Conservation (phyloP, 2,888 invertebrate species). For the Cremastobaeus sp. region DNA sequence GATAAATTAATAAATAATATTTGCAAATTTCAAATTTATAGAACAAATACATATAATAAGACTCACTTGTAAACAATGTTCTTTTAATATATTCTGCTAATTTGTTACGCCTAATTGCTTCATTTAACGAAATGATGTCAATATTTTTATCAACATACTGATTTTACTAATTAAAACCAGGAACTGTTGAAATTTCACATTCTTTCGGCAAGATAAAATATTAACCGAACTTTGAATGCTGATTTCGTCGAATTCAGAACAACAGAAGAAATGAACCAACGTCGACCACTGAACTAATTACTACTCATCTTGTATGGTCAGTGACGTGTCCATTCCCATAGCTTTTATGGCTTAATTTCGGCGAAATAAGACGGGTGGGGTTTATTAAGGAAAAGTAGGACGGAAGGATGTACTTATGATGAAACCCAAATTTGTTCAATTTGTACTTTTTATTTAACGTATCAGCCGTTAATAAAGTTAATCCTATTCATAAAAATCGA, state of each 20-base stretch:
- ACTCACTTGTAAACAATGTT: too few species aligned
- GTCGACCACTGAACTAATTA: conserved; percentile 56
- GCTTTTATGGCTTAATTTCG: conserved; percentile 44
- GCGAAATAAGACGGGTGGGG: conserved; percentile 33
- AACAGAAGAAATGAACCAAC: conserved; percentile 32
- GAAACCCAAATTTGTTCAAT: conserved; percentile 11
- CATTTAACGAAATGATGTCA: too few species aligned
- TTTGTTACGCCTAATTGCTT: too few species aligned
- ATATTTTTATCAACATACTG: too few species aligned
- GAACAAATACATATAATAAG: too few species aligned
- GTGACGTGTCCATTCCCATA: conserved; percentile 36
- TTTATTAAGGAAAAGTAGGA: conserved; percentile 18
- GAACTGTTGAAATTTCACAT: conserved; percentile 43
- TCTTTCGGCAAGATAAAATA: conserved; percentile 29
- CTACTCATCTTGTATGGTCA: conserved; percentile 49
- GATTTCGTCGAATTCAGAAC: conserved; percentile 40
- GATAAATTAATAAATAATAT: too few species aligned
- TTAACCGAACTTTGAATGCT: conserved; percentile 21
- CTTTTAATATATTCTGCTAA: too few species aligned
- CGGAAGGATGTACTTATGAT: conserved; percentile 1
- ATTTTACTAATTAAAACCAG: too few species aligned
- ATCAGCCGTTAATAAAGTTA: too few species aligned
- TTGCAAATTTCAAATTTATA: too few species aligned
- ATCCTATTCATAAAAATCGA: too few species aligned
- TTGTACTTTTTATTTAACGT: neutral